A percentile compares a stretch with the other conserved stretches of the same genome.
Conservation (phyloP, 35 echinoderm and acorn worm species). For the Patiria miniata region DNA sequence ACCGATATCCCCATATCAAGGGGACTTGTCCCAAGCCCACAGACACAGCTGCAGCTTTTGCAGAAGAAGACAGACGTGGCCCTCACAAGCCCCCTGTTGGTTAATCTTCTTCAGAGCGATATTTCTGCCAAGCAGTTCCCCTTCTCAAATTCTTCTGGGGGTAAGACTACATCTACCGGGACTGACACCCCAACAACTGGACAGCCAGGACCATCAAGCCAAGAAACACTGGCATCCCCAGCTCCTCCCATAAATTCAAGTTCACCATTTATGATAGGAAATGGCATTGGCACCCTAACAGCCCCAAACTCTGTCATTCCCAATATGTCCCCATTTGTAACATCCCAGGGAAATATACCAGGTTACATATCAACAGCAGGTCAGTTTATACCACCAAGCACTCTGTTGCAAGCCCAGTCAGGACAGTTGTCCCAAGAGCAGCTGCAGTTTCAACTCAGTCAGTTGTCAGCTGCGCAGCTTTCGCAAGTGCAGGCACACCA, state of each 20-base stretch:
- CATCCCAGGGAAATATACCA: neutral
- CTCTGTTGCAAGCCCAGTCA: neutral
- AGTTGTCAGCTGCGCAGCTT: slow-evolving; percentile 9
- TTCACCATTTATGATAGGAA: slow-evolving; percentile 4
- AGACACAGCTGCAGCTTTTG: slow-evolving; percentile 30
- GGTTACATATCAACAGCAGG: neutral
- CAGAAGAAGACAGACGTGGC: slow-evolving; percentile 69
- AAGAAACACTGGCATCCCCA: neutral
- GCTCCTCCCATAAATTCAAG: neutral
- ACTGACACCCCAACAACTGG: slow-evolving; percentile 24
- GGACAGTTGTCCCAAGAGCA: slow-evolving; percentile 6
- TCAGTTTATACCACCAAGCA: neutral
- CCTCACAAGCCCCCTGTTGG: slow-evolving; percentile 91
- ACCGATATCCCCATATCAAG: slow-evolving; percentile 21
- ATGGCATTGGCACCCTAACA: neutral
- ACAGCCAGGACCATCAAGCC: neutral
- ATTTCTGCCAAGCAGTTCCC: slow-evolving; percentile 88
- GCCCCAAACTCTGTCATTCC: slow-evolving; percentile 11
- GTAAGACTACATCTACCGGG: slow-evolving; percentile 21
- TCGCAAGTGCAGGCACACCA: neutral
- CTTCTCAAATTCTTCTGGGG: slow-evolving; percentile 32
- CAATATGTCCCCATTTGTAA: neutral
- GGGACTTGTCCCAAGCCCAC: slow-evolving; percentile 24
- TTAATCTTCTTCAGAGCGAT: slow-evolving; percentile 92
- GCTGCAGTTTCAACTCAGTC: slow-evolving; percentile 15